A percentile compares a stretch with the other conserved stretches of the same genome.
phyloP scores from a whole-genome alignment of 2,113 vertebrate genomes.

The Dasyornis broadbenti region DNA sequence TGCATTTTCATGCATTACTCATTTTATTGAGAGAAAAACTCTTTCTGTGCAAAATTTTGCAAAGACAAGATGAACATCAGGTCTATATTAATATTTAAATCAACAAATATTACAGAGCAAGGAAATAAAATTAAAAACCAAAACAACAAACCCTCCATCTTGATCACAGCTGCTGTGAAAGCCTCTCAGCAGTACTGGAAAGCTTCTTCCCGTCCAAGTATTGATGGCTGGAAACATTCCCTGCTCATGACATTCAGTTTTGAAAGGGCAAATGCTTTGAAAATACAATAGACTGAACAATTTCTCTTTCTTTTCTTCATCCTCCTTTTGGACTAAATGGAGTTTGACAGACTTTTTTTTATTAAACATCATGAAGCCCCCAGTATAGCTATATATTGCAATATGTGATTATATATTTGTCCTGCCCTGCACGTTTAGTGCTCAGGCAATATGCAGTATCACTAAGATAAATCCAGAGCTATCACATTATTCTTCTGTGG shows the following conservation, averaged over 20 bases:
- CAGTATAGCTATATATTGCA: not conserved
- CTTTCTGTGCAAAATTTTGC: not conserved
- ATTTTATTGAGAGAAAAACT: not conserved
- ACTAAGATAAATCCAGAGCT: not conserved
- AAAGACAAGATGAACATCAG: conserved; percentile 9
- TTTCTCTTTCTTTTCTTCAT: conserved; percentile 14
- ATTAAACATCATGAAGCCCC: not conserved
- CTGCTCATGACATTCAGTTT: conserved; percentile 30
- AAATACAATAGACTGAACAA: conserved; percentile 18
- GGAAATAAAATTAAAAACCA: conserved; percentile 31
- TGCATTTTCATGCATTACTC: not conserved
- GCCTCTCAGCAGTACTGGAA: conserved; percentile 33
- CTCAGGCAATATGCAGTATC: not conserved
- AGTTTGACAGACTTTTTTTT: not conserved
- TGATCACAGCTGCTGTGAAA: conserved; percentile 61
- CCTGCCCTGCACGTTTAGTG: not conserved
- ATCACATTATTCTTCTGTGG: not conserved
- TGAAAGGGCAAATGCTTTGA: conserved; percentile 35
- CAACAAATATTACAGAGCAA: not conserved
- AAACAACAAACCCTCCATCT: conserved; percentile 46
- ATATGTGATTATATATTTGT: not conserved
- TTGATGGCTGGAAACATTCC: conserved; percentile 33
- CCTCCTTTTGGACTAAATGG: not conserved
- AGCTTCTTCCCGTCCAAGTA: not conserved
- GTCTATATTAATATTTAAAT: conserved; percentile 40